Conservation (phyloP, 2,888 invertebrate genomes). For the Mesorhabditis spiculigera region DNA sequence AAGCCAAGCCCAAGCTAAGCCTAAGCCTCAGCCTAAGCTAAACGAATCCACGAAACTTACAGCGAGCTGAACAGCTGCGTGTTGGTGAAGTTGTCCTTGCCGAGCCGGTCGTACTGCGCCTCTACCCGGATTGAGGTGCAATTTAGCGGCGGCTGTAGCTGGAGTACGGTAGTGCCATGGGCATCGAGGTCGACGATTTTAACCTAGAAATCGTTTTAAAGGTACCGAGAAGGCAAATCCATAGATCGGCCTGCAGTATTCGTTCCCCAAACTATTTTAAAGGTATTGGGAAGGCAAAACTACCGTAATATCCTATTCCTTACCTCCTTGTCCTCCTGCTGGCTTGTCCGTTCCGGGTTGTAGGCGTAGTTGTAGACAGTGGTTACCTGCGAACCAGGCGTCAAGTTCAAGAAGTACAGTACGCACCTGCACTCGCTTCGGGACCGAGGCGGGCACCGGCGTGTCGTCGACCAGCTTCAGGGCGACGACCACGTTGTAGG, state of each 20-base stretch:
- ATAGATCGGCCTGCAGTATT: too few relatives aligned
- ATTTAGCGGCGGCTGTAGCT: constrained; percentile 51
- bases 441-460: constrained; percentile 49
- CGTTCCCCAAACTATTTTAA: too few relatives aligned
- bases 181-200: constrained; percentile 54
- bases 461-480: constrained; percentile 56
- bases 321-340: constrained; percentile 53
- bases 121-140: constrained; percentile 52
- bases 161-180: constrained; percentile 53
- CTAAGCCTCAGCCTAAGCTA: neutral
- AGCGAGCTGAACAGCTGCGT: constrained; percentile 44
- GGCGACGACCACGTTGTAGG: constrained; percentile 72
- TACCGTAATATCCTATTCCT: too few relatives aligned
- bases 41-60: neutral
- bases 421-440: constrained; percentile 42
- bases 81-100: constrained; percentile 54
- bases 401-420: neutral
- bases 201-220: constrained; percentile 12
- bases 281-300: too few relatives aligned
- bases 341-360: constrained; percentile 34
- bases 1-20: neutral
- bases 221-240: too few relatives aligned
- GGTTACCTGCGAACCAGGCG: constrained; percentile 36
- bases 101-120: constrained; percentile 46
- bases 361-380: constrained; percentile 56